Evolutionary conservation across 2,888 invertebrate species (phyloP).

Genomic region (Drymonia ruficornis): DNA sequence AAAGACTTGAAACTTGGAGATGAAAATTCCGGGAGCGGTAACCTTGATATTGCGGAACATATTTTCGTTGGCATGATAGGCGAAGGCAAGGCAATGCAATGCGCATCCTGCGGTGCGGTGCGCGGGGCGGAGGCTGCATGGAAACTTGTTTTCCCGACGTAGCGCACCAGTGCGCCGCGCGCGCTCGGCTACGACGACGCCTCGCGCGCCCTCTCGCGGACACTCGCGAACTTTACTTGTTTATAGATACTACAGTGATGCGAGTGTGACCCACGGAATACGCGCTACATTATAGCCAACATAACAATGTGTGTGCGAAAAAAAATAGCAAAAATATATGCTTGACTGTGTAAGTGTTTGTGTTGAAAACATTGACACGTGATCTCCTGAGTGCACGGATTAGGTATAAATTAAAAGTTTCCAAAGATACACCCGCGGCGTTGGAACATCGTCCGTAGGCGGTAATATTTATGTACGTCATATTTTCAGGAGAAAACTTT

Average conservation of each 20-base stretch:
- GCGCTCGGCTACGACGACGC: conserved; percentile 47
- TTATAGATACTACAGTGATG: conserved; percentile 26
- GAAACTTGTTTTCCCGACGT: conserved; percentile 62
- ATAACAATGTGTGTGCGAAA: conserved; percentile 10
- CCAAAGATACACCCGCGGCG: conserved; percentile 50
- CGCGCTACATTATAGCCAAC: conserved; percentile 15
- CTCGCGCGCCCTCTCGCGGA: conserved; percentile 36
- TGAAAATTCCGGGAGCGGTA: neutral
- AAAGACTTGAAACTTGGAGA: neutral
- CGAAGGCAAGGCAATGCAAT: conserved; percentile 68
- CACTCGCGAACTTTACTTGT: conserved; percentile 36
- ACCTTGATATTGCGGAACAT: conserved; percentile 42
- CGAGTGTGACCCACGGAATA: conserved; percentile 29
- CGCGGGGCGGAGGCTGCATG: conserved; percentile 73
- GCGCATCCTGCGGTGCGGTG: conserved; percentile 59
- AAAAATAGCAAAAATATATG: conserved; percentile 19
- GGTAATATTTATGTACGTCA: conserved; percentile 71
- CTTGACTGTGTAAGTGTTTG: conserved; percentile 24
- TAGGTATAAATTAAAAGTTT: conserved; percentile 52
- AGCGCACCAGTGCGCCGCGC: conserved; percentile 76
- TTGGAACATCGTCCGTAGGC: conserved; percentile 69
- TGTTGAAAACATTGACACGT: conserved; percentile 18
- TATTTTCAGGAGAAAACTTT: conserved; percentile 68
- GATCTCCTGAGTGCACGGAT: conserved; percentile 37
- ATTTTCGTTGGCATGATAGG: conserved; percentile 52